Percentiles rank a stretch among this genome's conserved stretches.
phyloP scores from a whole-genome alignment of 2,797 vertebrate species.

The Orientallactaga sibirica region DNA sequence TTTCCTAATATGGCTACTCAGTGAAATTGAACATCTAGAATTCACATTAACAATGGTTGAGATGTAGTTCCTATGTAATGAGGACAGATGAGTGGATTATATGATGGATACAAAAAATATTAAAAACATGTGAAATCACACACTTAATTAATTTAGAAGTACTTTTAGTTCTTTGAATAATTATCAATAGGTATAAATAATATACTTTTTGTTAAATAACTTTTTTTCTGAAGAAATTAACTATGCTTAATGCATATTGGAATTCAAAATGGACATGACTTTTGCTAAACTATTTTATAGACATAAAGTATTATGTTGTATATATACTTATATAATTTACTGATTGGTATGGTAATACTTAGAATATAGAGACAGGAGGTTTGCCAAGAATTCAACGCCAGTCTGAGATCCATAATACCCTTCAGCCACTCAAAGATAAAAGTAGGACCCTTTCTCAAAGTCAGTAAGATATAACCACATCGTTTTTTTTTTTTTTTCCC shows the following conservation, averaged over 20 bases:
- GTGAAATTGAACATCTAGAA: constrained; percentile 62
- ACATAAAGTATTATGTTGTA: too few species aligned
- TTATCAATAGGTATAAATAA: neutral
- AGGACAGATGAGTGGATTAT: neutral
- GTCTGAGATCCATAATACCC: too few species aligned
- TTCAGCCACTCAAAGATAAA: too few species aligned
- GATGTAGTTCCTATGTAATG: neutral
- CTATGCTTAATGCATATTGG: neutral
- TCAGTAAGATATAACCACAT: too few species aligned
- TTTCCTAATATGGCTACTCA: constrained; percentile 65
- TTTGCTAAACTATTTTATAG: too few species aligned
- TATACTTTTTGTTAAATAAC: neutral
- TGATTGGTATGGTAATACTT: too few species aligned
- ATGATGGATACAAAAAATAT: neutral
- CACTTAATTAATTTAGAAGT: neutral
- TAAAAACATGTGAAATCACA: constrained; percentile 46
- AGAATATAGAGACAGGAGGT: too few species aligned
- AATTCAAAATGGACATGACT: too few species aligned
- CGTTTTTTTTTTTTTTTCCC: too few species aligned
- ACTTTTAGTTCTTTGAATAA: neutral
- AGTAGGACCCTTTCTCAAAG: too few species aligned
- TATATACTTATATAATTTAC: too few species aligned
- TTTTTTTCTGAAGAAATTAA: neutral
- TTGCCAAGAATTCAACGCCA: too few species aligned
- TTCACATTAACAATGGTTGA: constrained; percentile 50